Evolutionary conservation across 2,888 invertebrate species (phyloP).

Genomic region (Apodemia duryi): DNA sequence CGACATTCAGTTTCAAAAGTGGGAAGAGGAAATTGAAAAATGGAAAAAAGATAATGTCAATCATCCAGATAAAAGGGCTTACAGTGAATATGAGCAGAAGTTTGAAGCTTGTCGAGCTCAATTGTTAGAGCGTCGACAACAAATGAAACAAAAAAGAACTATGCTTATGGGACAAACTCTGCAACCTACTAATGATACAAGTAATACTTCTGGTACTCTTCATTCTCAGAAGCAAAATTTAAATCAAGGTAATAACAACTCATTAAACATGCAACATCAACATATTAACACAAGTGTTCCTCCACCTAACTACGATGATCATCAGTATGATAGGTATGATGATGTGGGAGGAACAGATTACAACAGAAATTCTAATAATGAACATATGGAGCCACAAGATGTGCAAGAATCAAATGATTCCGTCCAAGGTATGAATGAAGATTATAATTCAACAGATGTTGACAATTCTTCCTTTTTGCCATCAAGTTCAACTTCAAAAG

Average conservation of each 20-base stretch:
- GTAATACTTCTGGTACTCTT: constrained; percentile 40
- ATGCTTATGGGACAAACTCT: constrained; percentile 41
- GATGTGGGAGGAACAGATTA: constrained; percentile 34
- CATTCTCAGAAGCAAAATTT: constrained; percentile 38
- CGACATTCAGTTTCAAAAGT: constrained; percentile 92
- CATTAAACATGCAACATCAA: constrained; percentile 33
- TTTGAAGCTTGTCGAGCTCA: constrained; percentile 92
- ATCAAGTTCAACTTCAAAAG: constrained; percentile 57
- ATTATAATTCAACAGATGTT: constrained; percentile 32
- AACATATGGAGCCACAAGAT: constrained; percentile 31
- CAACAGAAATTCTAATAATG: constrained; percentile 41
- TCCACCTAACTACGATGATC: constrained; percentile 25
- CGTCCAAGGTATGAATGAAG: constrained; percentile 39
- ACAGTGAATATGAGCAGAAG: constrained; percentile 91
- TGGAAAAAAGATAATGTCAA: constrained; percentile 95
- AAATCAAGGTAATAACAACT: constrained; percentile 25
- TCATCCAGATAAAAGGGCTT: constrained; percentile 93
- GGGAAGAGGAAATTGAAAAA: constrained; percentile 94
- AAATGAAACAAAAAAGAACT: constrained; percentile 85
- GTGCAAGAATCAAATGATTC: constrained; percentile 49
- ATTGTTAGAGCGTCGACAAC: constrained; percentile 87
- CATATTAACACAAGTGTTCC: constrained; percentile 31
- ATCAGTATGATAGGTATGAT: constrained; percentile 41
- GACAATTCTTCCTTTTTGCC: constrained; percentile 51
- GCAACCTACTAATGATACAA: constrained; percentile 37